These are phyloP conservation scores for Phasianus colchicus DNA, from an alignment of 2,113 vertebrate genomes.

Conservation along the genomic window DNA sequence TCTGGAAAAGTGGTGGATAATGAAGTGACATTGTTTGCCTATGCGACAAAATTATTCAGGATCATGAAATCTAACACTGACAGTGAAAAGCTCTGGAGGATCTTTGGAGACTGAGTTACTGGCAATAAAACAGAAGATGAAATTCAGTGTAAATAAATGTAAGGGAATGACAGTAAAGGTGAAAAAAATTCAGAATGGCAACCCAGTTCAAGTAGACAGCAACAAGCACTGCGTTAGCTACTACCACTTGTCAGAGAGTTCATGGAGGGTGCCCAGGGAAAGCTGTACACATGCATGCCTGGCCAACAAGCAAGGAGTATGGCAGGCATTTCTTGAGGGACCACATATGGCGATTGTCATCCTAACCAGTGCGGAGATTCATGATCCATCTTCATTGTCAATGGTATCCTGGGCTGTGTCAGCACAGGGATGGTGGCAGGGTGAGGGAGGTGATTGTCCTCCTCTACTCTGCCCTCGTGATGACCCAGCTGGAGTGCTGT, in stretches of 20 bases:
- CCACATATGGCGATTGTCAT: background rate
- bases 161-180: conserved; percentile 26
- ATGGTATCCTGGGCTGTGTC: too few relatives aligned
- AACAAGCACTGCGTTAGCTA: background rate
- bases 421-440: too few relatives aligned
- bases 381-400: fast-evolving
- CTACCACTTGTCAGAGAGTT: background rate
- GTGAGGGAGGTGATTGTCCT: too few relatives aligned
- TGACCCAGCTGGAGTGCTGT: too few relatives aligned
- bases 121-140: conserved; percentile 56
- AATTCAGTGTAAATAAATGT: conserved; percentile 59
- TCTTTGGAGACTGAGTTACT: conserved; percentile 21
- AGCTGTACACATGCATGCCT: background rate
- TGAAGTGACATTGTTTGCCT: conserved; percentile 65
- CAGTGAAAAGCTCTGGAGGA: conserved; percentile 67
- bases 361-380: background rate
- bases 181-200: background rate
- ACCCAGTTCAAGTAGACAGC: background rate
- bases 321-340: fast-evolving
- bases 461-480: too few relatives aligned
- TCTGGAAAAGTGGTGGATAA: conserved; percentile 35
- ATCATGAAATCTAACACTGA: conserved; percentile 64
- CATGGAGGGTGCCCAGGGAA: background rate
- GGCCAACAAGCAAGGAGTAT: background rate
- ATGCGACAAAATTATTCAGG: conserved; percentile 63